These are phyloP conservation scores for Operophtera brumata DNA, from an alignment of 2,888 invertebrate genomes.

Conservation along the genomic window DNA sequence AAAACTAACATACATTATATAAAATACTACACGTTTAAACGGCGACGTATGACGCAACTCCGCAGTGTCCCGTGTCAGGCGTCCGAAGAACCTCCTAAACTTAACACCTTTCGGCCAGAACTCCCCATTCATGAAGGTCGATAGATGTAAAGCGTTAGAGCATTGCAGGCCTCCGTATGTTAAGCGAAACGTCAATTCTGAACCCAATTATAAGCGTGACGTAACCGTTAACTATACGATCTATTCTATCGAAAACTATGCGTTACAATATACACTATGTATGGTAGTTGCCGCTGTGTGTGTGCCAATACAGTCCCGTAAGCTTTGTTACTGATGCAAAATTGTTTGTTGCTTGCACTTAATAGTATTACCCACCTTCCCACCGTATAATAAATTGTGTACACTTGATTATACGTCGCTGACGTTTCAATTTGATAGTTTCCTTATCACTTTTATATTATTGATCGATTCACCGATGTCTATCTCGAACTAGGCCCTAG, in stretches of 20 bases:
- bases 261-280: background rate
- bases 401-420: slow-evolving; percentile 58
- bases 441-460: slow-evolving; percentile 70
- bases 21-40: too few relatives aligned
- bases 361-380: slow-evolving; percentile 26
- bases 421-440: slow-evolving; percentile 72
- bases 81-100: too few relatives aligned
- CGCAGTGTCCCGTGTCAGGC: too few relatives aligned
- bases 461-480: slow-evolving; percentile 67
- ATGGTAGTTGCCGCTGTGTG: background rate
- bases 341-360: slow-evolving; percentile 5
- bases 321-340: slow-evolving; percentile 11
- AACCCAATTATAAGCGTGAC: too few relatives aligned
- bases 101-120: too few relatives aligned
- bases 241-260: background rate
- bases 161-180: too few relatives aligned
- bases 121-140: too few relatives aligned
- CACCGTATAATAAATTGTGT: slow-evolving; percentile 49
- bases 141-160: too few relatives aligned
- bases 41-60: too few relatives aligned
- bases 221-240: too few relatives aligned
- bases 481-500: slow-evolving; percentile 75
- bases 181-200: too few relatives aligned
- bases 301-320: slow-evolving; percentile 3
- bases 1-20: too few relatives aligned